Evolutionary conservation across 2,113 vertebrate species (phyloP).

Genomic region (Telmatochromis brichardi): DNA sequence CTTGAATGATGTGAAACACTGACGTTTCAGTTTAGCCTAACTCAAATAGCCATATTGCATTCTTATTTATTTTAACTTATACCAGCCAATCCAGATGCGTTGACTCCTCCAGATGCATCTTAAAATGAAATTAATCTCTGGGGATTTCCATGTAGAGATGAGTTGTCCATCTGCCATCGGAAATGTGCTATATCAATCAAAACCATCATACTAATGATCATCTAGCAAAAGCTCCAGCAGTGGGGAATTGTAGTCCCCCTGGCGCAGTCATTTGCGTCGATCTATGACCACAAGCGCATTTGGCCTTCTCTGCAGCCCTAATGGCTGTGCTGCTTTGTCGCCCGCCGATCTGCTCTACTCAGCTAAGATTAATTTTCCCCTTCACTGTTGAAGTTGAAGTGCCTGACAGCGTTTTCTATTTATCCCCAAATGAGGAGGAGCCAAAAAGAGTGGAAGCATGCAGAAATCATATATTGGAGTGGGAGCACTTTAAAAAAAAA

Average conservation of each 20-base stretch:
- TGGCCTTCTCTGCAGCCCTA: slow-evolving; percentile 53
- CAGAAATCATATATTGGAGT: background rate
- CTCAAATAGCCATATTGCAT: background rate
- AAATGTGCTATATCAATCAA: slow-evolving; percentile 65
- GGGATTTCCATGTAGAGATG: slow-evolving; percentile 40
- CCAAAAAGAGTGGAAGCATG: slow-evolving; percentile 4
- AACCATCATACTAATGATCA: slow-evolving; percentile 53
- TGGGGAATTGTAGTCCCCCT: slow-evolving; percentile 34
- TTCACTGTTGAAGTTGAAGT: slow-evolving; percentile 20
- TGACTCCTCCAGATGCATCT: slow-evolving; percentile 49
- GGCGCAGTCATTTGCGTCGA: slow-evolving; percentile 54
- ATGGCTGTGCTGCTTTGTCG: slow-evolving; percentile 54
- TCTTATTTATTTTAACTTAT: slow-evolving; percentile 50
- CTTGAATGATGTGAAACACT: background rate
- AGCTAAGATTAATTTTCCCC: slow-evolving; percentile 37
- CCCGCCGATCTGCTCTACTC: slow-evolving; percentile 38
- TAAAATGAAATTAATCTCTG: slow-evolving; percentile 59
- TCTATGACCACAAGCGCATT: slow-evolving; percentile 40
- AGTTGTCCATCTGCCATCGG: slow-evolving; percentile 58
- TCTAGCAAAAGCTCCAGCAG: slow-evolving; percentile 37
- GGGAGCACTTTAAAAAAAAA: slow-evolving; percentile 16
- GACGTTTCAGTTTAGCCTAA: background rate
- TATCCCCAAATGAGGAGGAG: slow-evolving; percentile 5
- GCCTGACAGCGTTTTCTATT: slow-evolving; percentile 10
- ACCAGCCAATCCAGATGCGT: slow-evolving; percentile 14